Conservation (phyloP, 1,140 invertebrate genomes). For the Eciton burchellii region DNA sequence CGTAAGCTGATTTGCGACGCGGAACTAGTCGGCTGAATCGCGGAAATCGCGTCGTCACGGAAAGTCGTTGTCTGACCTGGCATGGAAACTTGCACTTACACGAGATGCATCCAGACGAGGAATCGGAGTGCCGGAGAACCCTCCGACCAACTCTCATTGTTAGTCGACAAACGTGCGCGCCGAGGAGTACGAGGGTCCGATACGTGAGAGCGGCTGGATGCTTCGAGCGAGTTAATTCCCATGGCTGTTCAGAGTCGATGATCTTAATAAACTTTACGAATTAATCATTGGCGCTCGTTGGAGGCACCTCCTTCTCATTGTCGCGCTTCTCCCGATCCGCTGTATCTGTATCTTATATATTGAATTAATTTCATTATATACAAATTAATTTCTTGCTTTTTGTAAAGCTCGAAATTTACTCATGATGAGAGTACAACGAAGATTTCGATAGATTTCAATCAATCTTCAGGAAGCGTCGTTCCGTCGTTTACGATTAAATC, state of each 20-base stretch:
- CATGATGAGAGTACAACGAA: no score
- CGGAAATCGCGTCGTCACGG: conserved; percentile 19
- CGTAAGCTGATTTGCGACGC: conserved; percentile 21
- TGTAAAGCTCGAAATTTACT: no score
- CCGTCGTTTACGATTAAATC: no score
- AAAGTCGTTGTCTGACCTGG: conserved; percentile 20
- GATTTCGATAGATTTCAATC: no score
- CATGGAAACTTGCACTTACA: conserved; percentile 49
- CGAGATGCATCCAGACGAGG: conserved; percentile 50
- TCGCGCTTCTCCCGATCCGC: background rate
- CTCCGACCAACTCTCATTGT: conserved; percentile 61
- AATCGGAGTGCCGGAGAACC: conserved; percentile 40
- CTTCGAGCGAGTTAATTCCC: conserved; percentile 52
- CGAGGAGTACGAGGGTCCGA: conserved; percentile 22
- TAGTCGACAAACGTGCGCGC: conserved; percentile 58
- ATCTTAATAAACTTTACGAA: conserved; percentile 18
- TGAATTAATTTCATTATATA: no score
- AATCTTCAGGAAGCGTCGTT: no score
- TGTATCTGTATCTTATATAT: background rate
- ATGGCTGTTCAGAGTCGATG: background rate
- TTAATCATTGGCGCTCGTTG: background rate
- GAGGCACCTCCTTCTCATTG: background rate
- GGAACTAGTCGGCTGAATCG: background rate
- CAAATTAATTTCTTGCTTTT: no score
- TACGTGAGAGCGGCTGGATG: conserved; percentile 51